A percentile compares a stretch with the other conserved stretches of the same genome.
These are phyloP conservation scores for Patella depressa DNA, from an alignment of 2,888 invertebrate species.

Conservation along the genomic window DNA sequence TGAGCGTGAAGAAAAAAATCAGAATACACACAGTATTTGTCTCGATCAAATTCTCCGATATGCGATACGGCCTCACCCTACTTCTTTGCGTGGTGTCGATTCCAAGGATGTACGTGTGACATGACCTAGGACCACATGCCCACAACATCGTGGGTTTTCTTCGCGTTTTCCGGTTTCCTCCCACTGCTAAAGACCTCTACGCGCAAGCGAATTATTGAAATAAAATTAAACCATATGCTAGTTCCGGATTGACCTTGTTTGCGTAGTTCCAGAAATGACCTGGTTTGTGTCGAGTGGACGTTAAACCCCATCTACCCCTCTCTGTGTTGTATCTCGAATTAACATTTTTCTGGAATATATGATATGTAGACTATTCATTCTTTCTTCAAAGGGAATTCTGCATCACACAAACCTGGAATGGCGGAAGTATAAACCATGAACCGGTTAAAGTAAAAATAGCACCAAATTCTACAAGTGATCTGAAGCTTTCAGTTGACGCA, in stretches of 20 bases:
- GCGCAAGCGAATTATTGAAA: too few relatives aligned
- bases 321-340: slow-evolving; percentile 2
- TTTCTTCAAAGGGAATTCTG: slow-evolving; percentile 32
- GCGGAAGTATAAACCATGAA: slow-evolving; percentile 45
- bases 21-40: not conserved
- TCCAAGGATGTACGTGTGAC: not conserved
- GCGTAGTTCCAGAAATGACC: too few relatives aligned
- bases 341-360: not conserved
- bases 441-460: slow-evolving; percentile 47
- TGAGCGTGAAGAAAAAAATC: not conserved
- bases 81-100: not conserved
- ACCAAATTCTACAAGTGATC: slow-evolving; percentile 30
- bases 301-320: not conserved
- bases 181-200: too few relatives aligned
- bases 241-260: too few relatives aligned
- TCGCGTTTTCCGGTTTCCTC: too few relatives aligned
- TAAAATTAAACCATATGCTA: too few relatives aligned
- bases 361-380: not conserved
- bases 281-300: too few relatives aligned
- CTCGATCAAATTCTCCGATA: not conserved
- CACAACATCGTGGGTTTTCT: too few relatives aligned
- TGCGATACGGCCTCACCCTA: not conserved
- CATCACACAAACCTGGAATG: slow-evolving; percentile 57
- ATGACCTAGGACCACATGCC: too few relatives aligned
- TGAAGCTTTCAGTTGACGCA: slow-evolving; percentile 55